A percentile compares a stretch with the other conserved stretches of the same genome.
Conservation (phyloP, 2,113 vertebrate genomes). For the Malaclemys terrapin region DNA sequence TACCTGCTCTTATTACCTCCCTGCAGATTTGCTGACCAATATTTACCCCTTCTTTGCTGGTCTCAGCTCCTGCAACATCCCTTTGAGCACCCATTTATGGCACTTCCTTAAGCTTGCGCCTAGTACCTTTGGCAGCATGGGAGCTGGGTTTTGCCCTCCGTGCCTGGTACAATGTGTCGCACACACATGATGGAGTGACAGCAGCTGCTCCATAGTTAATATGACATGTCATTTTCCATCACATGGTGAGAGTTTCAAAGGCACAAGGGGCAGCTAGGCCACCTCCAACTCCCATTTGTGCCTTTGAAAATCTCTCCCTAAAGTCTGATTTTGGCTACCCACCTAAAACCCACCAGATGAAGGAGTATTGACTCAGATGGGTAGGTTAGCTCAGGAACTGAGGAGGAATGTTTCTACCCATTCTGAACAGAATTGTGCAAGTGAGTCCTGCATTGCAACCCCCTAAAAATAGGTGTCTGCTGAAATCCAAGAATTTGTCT, state of each 20-base stretch:
- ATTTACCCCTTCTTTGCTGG: not conserved
- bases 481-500: not conserved
- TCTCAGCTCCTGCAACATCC: not conserved
- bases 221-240: not conserved
- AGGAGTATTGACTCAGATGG: not conserved
- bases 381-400: not conserved
- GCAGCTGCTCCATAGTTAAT: rapidly evolving
- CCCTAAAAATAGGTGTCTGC: too few relatives aligned
- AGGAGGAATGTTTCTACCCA: not conserved
- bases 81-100: not conserved
- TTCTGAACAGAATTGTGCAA: not conserved
- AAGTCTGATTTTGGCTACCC: not conserved
- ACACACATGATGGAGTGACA: rapidly evolving
- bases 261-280: not conserved
- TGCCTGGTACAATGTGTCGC: not conserved
- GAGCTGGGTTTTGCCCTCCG: not conserved
- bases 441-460: not conserved
- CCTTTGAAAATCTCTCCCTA: rapidly evolving
- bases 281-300: rapidly evolving
- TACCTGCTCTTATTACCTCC: not conserved
- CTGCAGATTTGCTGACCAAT: not conserved
- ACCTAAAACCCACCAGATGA: not conserved
- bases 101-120: not conserved
- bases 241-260: not conserved
- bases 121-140: not conserved